Percentiles rank a stretch among this genome's conserved stretches.
These are phyloP conservation scores for Diplazon laetatorius DNA, from an alignment of 2,888 invertebrate genomes.

Conservation along the genomic window DNA sequence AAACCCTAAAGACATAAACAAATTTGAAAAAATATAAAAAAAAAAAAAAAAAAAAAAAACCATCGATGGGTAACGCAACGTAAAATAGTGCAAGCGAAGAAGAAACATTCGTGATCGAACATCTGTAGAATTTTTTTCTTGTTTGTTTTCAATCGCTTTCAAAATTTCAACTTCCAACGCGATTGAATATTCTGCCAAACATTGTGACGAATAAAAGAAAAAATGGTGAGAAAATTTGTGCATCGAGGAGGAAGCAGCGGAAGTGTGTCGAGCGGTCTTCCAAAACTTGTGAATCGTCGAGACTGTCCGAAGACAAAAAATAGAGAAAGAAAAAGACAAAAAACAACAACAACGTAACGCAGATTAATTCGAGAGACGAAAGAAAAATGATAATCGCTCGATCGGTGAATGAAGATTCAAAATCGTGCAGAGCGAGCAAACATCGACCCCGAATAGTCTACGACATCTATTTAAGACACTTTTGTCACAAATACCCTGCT, in stretches of 20 bases:
- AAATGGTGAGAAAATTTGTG: neutral
- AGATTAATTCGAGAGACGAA: neutral
- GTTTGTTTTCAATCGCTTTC: neutral
- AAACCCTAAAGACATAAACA: too few relatives aligned
- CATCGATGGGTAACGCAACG: too few relatives aligned
- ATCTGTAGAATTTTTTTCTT: neutral
- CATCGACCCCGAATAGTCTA: constrained; percentile 48
- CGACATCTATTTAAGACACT: constrained; percentile 65
- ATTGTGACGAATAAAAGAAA: neutral
- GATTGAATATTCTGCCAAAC: too few relatives aligned
- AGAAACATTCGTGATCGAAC: too few relatives aligned
- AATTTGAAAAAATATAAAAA: too few relatives aligned
- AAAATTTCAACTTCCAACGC: neutral
- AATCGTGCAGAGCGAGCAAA: constrained; percentile 60
- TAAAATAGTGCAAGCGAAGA: constrained; percentile 33
- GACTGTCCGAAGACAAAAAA: neutral
- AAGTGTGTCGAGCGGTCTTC: neutral
- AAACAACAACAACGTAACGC: too few relatives aligned
- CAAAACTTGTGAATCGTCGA: neutral
- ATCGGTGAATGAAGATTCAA: constrained; percentile 43
- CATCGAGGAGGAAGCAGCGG: constrained; percentile 9
- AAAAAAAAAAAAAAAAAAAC: too few relatives aligned
- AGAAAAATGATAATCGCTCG: neutral
- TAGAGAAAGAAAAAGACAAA: constrained; percentile 66
- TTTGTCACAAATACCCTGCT: constrained; percentile 78